Conservation (phyloP, 1,140 invertebrate genomes). For the Drosophila setifemur region DNA sequence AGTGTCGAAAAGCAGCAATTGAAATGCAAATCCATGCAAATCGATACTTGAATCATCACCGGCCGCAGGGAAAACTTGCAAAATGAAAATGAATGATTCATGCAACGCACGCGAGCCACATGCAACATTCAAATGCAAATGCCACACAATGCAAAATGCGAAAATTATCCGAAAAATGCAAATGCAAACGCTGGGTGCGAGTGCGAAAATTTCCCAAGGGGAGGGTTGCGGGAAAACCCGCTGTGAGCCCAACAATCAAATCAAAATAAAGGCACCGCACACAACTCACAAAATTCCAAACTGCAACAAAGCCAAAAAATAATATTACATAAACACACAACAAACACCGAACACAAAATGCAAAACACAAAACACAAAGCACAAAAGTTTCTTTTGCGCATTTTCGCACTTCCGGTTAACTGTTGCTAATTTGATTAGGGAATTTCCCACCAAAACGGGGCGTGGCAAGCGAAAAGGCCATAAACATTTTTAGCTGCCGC, state of each 20-base stretch:
- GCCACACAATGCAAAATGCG: conserved; percentile 36
- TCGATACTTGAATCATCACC: conserved; percentile 77
- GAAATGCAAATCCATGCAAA: conserved; percentile 79
- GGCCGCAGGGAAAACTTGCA: conserved; percentile 5
- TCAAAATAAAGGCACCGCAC: conserved; percentile 72
- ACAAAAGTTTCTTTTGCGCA: conserved; percentile 33
- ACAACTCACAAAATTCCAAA: conserved; percentile 16
- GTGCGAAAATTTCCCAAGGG: conserved; percentile 30
- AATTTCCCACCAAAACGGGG: conserved; percentile 20
- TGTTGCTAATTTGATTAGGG: conserved; percentile 80
- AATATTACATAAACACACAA: conserved; percentile 24
- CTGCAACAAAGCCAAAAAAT: conserved; percentile 46
- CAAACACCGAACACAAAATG: conserved; percentile 33
- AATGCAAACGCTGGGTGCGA: conserved; percentile 9
- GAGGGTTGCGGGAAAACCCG: conserved; percentile 30
- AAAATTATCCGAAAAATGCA: conserved; percentile 49
- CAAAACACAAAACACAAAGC: conserved; percentile 42
- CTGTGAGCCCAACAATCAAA: conserved; percentile 70
- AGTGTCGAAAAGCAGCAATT: conserved; percentile 79
- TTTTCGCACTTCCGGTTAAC: conserved; percentile 74
- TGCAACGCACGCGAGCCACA: conserved; percentile 70
- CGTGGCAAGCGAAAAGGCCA: conserved; percentile 43
- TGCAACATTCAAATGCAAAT: conserved; percentile 69
- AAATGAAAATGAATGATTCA: conserved; percentile 73
- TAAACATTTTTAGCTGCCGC: conserved; percentile 48